A percentile compares a stretch with the other conserved stretches of the same genome.
Conservation (phyloP, 2,113 vertebrate species). For the Istiophorus platypterus region DNA sequence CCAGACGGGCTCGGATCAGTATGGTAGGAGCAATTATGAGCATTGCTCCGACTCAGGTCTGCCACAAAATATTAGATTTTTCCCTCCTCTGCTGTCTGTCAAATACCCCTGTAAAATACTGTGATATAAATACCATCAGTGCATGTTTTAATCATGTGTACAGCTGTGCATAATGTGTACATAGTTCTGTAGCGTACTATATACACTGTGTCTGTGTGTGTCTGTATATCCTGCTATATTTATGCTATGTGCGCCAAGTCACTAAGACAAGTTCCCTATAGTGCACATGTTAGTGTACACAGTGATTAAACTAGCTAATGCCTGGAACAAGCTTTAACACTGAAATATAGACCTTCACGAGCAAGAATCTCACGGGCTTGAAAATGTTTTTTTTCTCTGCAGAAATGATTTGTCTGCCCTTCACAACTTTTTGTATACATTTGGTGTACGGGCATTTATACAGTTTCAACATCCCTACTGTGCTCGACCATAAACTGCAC, state of each 20-base stretch:
- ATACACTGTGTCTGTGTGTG: slow-evolving; percentile 44
- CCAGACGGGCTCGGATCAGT: slow-evolving; percentile 33
- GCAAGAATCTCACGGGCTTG: neutral
- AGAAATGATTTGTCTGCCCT: neutral
- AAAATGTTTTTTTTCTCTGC: neutral
- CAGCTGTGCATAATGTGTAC: slow-evolving; percentile 49
- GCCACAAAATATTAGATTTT: slow-evolving; percentile 47
- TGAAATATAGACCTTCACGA: neutral
- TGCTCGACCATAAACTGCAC: slow-evolving; percentile 22
- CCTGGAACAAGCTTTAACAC: slow-evolving; percentile 27
- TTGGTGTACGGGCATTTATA: neutral
- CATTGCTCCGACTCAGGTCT: slow-evolving; percentile 46
- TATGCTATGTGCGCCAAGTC: slow-evolving; percentile 55
- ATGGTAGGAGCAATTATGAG: slow-evolving; percentile 39
- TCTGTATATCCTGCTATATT: slow-evolving; percentile 51
- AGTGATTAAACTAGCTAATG: slow-evolving; percentile 41
- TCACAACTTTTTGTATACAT: neutral
- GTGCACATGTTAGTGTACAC: slow-evolving; percentile 43
- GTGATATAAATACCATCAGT: slow-evolving; percentile 31
- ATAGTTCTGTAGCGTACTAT: slow-evolving; percentile 48
- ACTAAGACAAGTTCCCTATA: slow-evolving; percentile 42
- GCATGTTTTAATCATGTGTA: slow-evolving; percentile 40
- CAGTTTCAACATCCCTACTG: slow-evolving; percentile 27
- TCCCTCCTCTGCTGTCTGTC: slow-evolving; percentile 43
- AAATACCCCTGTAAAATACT: slow-evolving; percentile 18